These are phyloP conservation scores for Haliaeetus leucogaster DNA, from an alignment of 2,113 vertebrate genomes.

Conservation along the genomic window DNA sequence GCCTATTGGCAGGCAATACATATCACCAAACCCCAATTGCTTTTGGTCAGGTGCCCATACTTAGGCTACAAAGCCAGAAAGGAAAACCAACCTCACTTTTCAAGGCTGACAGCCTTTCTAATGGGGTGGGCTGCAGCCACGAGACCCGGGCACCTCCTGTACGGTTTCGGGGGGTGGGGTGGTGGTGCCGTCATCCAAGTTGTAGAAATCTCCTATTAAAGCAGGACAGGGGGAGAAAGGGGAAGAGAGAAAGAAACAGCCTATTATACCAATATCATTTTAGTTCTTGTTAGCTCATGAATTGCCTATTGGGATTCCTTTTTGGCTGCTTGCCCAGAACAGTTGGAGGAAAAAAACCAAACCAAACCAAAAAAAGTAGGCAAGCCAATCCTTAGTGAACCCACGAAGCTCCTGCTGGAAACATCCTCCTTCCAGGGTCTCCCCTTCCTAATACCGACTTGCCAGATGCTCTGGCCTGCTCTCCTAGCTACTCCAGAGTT, in stretches of 20 bases:
- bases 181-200: neutral
- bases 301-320: conserved; percentile 50
- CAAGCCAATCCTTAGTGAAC: neutral
- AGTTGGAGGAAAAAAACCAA: neutral
- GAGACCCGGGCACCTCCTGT: neutral
- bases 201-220: neutral
- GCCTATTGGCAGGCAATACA: neutral
- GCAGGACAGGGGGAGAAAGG: neutral
- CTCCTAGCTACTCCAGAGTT: neutral
- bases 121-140: neutral
- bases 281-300: conserved; percentile 11
- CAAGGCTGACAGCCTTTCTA: neutral
- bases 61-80: neutral
- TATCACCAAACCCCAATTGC: accelerated
- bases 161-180: too few relatives aligned
- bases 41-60: neutral
- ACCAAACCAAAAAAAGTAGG: neutral
- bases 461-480: accelerated
- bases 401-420: neutral
- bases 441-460: neutral
- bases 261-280: neutral
- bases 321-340: conserved; percentile 27
- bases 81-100: neutral
- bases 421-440: neutral
- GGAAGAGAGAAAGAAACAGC: neutral